These are phyloP conservation scores for Agrochola lota DNA, from an alignment of 2,888 invertebrate genomes.

Conservation along the genomic window DNA sequence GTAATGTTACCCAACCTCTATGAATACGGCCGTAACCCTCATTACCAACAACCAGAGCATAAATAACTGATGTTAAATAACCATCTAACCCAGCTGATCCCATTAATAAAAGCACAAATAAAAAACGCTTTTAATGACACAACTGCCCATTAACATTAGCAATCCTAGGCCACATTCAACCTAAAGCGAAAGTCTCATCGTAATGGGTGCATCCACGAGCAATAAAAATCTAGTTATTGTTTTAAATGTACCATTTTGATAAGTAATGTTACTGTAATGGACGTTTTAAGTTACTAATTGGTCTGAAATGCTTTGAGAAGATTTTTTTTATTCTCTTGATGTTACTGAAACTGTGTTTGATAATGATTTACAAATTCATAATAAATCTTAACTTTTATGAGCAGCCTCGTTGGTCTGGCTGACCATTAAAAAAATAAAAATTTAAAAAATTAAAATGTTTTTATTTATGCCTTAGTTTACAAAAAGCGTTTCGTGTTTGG, in stretches of 20 bases:
- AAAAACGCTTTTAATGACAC: slow-evolving; percentile 46
- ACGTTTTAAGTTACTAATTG: slow-evolving; percentile 40
- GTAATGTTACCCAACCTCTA: not conserved
- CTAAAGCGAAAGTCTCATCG: slow-evolving; percentile 49
- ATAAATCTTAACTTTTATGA: not conserved
- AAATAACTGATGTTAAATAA: slow-evolving; percentile 4
- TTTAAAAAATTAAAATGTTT: no score
- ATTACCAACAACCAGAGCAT: slow-evolving; percentile 35
- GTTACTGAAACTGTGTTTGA: slow-evolving; percentile 18
- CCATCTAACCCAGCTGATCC: not conserved
- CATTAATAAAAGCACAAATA: slow-evolving; percentile 39
- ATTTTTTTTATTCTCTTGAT: slow-evolving; percentile 13
- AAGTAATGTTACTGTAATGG: slow-evolving; percentile 30
- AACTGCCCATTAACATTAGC: slow-evolving; percentile 40
- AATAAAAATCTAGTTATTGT: slow-evolving; percentile 41
- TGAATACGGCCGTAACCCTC: not conserved
- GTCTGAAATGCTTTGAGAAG: not conserved
- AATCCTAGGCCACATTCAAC: slow-evolving; percentile 9
- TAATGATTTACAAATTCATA: not conserved
- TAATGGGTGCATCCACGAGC: slow-evolving; percentile 34
- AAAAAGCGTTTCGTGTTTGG: no score
- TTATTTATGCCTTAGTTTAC: no score
- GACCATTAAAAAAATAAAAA: no score
- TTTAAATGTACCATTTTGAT: slow-evolving; percentile 39
- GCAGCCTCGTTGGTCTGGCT: no score